Base-by-base conservation (phyloP, 2,113 vertebrate genomes). In the Peromyscus californicus region DNA sequence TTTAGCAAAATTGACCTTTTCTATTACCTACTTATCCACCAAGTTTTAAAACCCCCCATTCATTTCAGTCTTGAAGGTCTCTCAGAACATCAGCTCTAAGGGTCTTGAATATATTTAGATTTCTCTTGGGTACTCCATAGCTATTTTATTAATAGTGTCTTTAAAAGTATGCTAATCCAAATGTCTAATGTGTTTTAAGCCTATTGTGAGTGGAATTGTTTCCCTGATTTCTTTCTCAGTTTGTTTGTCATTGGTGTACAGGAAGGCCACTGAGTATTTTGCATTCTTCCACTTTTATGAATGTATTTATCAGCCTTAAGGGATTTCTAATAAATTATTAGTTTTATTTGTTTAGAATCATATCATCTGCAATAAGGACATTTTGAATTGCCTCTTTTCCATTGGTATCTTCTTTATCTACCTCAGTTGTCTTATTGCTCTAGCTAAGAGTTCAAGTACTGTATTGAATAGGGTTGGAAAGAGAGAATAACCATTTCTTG, bases 61-160 rank as follows among this genome's bases (percentile, higher is more conserved):
- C 80, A 90, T 63, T 95, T 87, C 93, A 15, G 11, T 89, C 6
- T 84, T 89, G 75, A 89, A 94, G 31, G 48, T 24, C 29, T 89
- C 22, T 87, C 24, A 48, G 69, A 84, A 76, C 17, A 67, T 65
- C 31, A 7, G 11, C 36, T 78, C 90, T 29, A 75, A 86, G 80
- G 19, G 24, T 87, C 33, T 90, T 85, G 7, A 72, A 86, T 31
- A 59, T 59, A 87, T 82, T 90, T 72, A 65, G 42, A 86, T 48
- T 75, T 19, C 31, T 90, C 3, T 13, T 94, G 16, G 33, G 3
- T 57, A 22, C 15, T 88, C 76, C 88, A 45, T 78, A 29, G 63
- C 78, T 48, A 31, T 33, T 85, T 8, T 93, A 54, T 85, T 92
- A 89, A 86, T 16, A 1, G 26, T 51, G 7, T 4, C 54, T 82